A percentile compares a stretch with the other conserved stretches of the same genome.
These are phyloP conservation scores for Hypsopygia costalis DNA, from an alignment of 2,888 invertebrate species.

Conservation along the genomic window DNA sequence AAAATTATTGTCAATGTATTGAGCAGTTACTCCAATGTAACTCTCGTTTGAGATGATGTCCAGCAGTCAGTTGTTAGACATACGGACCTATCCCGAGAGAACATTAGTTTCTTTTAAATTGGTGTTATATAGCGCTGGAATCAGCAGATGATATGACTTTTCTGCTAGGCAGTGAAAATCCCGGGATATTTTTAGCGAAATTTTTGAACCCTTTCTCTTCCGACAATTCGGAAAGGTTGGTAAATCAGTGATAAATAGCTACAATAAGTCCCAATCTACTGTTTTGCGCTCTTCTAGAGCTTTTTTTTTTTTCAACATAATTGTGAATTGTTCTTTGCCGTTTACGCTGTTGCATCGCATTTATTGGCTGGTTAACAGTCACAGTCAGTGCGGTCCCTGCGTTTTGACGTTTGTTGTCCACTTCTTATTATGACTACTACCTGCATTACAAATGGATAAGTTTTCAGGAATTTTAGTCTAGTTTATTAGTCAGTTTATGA, in stretches of 20 bases:
- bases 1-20: slow-evolving; percentile 15
- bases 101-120: slow-evolving; percentile 4
- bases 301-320: slow-evolving; percentile 1
- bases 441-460: too few species aligned
- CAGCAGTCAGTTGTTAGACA: slow-evolving; percentile 18
- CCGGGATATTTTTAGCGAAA: slow-evolving; percentile 3
- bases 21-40: slow-evolving; percentile 16
- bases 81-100: slow-evolving; percentile 10
- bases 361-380: too few species aligned
- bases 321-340: slow-evolving; percentile 3
- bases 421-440: too few species aligned
- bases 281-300: slow-evolving; percentile 3
- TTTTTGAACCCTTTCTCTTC: slow-evolving; percentile 8
- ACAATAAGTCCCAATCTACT: slow-evolving; percentile 10
- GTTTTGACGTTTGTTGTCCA: too few species aligned
- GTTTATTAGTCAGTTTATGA: too few species aligned
- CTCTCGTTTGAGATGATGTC: slow-evolving; percentile 17
- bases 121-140: slow-evolving; percentile 11
- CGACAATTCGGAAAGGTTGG: slow-evolving; percentile 10
- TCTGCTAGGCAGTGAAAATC: slow-evolving; percentile 4
- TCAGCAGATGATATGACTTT: slow-evolving; percentile 7
- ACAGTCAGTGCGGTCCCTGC: too few species aligned
- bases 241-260: slow-evolving; percentile 10
- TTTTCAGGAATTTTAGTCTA: too few species aligned
- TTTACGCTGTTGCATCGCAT: not conserved